Evolutionary conservation across 2,888 invertebrate genomes (phyloP).

Genomic region (Pristionchus entomophagus): DNA sequence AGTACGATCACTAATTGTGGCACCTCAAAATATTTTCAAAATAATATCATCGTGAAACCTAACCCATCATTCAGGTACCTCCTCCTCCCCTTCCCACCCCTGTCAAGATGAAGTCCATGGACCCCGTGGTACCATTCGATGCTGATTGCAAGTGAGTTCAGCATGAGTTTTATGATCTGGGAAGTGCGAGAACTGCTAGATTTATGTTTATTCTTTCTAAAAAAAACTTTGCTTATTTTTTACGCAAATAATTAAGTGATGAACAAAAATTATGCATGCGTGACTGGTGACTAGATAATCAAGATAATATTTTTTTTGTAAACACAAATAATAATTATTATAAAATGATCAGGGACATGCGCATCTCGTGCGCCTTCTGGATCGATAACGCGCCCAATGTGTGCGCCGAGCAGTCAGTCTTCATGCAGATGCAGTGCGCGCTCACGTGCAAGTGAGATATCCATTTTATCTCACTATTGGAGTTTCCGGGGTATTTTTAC

Average conservation of each 20-base stretch:
- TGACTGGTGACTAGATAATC: too few relatives aligned
- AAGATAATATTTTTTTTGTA: too few relatives aligned
- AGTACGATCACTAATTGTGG: too few relatives aligned
- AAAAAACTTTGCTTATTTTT: too few relatives aligned
- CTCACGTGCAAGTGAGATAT: slow-evolving; percentile 60
- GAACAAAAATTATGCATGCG: too few relatives aligned
- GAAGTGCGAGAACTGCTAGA: too few relatives aligned
- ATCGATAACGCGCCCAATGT: slow-evolving; percentile 64
- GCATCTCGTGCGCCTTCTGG: slow-evolving; percentile 71
- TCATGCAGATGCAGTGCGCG: slow-evolving; percentile 73
- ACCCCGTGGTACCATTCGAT: slow-evolving; percentile 6
- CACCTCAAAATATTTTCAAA: too few relatives aligned
- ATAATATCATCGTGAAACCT: not conserved
- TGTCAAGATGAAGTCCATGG: slow-evolving; percentile 16
- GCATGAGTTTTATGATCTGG: too few relatives aligned
- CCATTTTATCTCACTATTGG: too few relatives aligned
- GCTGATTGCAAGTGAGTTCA: slow-evolving; percentile 45
- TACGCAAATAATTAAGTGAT: too few relatives aligned
- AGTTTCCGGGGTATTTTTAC: too few relatives aligned
- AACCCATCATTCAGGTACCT: not conserved
- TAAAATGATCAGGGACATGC: slow-evolving; percentile 46
- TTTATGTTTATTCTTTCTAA: too few relatives aligned
- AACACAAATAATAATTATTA: not conserved
- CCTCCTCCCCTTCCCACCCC: slow-evolving; percentile 16
- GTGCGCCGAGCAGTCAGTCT: slow-evolving; percentile 64